These are phyloP conservation scores for Beroe forskalii DNA, from an alignment of 37 sponge, comb jelly and placozoan genomes.

Conservation along the genomic window DNA sequence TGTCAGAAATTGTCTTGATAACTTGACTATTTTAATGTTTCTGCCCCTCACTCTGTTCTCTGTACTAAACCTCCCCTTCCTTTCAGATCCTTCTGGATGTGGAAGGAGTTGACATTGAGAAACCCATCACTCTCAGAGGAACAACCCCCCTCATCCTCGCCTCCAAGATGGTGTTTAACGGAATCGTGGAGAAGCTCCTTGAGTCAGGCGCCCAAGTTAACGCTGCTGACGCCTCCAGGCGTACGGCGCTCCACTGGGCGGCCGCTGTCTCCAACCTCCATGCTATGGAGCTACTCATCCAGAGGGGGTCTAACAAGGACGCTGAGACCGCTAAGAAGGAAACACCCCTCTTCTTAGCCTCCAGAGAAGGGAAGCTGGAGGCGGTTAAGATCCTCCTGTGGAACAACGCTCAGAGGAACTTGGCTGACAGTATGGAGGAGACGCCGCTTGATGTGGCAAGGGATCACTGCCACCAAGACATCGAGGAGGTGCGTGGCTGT, in stretches of 20 bases:
- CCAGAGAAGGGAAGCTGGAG: slow-evolving; percentile 75
- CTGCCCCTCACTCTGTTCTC: too few relatives aligned
- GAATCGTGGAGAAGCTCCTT: slow-evolving; percentile 81
- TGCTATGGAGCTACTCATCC: slow-evolving; percentile 74
- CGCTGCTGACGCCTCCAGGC: slow-evolving; percentile 70
- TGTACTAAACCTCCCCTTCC: too few relatives aligned
- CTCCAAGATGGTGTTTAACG: slow-evolving; percentile 70
- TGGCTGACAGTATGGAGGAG: slow-evolving; percentile 79
- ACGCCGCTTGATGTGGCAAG: slow-evolving; percentile 79
- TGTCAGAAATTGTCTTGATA: too few relatives aligned
- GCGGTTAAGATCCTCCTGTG: slow-evolving; percentile 77
- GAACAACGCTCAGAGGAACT: slow-evolving; percentile 76
- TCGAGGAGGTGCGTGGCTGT: slow-evolving; percentile 68
- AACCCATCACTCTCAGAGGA: slow-evolving; percentile 35
- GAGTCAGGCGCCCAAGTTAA: slow-evolving; percentile 68
- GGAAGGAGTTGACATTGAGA: slow-evolving; percentile 3
- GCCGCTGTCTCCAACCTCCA: slow-evolving; percentile 83
- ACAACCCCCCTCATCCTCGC: slow-evolving; percentile 87
- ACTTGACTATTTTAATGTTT: too few relatives aligned
- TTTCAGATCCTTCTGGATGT: slow-evolving; percentile 29
- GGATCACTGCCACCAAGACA: slow-evolving; percentile 71
- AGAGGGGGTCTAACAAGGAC: slow-evolving; percentile 82
- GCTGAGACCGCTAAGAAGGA: slow-evolving; percentile 81
- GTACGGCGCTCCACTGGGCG: slow-evolving; percentile 96
- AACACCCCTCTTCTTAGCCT: slow-evolving; percentile 89